Base-by-base conservation (phyloP, 2,113 vertebrate species). In the Salvelinus namaycush region DNA sequence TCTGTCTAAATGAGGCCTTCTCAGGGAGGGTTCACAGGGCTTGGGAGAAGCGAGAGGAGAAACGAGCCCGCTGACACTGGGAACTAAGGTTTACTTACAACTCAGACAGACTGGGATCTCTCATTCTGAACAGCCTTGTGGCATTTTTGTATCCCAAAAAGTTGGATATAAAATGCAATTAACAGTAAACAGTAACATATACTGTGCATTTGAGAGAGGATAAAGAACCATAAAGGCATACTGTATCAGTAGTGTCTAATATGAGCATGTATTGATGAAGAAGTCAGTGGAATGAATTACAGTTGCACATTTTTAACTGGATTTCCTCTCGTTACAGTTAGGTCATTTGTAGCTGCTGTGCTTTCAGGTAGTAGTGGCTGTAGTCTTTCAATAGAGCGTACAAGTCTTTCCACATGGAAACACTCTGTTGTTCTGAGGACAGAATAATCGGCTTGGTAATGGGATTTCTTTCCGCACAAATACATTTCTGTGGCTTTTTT, bases 1-100 rank as follows among this genome's bases (percentile, higher is more conserved):
- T 76, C 76, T 68, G 76, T 76, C 57, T 89, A 79, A 88, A 89
- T 80, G 88, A 90, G 87, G 85, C 87, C 84, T 70, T 76, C 77
- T 31, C 68, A 3, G 83, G 84, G 81, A 80, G 68, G 44, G 72
- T 83, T 81, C 70, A 67, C 57, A 70, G 77, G 72, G 73, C 81
- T 74, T 44, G 22, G 18, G 76, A 74, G 29, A 51, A 26, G 22
- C 16, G 8, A 20, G 34, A 9, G 18, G 68, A 69, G 66, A 77
- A 82, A 75, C 66, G 78, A 78, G 75, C 72, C 44, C 74, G 77
- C 60, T 73, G 79, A 79, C 72, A 68, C 64, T 65, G 70, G 14
- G 24, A 48, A 5, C 59, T 62, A 49, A 62, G 60, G 48, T 67
- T 39, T 12, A 51, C 59, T 7, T 60, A 22, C 71, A 44, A 79